phyloP scores from a whole-genome alignment of 2,113 vertebrate species.

The Gambusia holbrooki region DNA sequence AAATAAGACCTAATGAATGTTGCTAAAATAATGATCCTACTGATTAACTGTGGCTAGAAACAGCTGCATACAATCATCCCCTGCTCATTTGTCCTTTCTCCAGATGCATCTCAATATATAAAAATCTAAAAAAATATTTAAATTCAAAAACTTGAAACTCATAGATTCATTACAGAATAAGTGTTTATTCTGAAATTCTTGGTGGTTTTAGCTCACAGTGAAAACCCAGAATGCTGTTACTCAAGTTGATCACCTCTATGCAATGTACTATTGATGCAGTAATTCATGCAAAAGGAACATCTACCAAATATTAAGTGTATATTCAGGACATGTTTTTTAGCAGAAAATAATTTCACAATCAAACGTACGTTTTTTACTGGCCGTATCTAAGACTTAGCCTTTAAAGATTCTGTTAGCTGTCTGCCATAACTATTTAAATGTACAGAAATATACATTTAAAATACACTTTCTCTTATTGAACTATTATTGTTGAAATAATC shows the following conservation, averaged over 20 bases:
- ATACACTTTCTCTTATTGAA: no score
- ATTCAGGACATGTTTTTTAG: neutral
- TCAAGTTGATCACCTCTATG: neutral
- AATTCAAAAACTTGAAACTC: neutral
- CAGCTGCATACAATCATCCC: neutral
- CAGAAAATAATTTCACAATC: neutral
- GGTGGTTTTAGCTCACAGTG: neutral
- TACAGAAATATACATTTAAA: no score
- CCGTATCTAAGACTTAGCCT: neutral
- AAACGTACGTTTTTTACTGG: neutral
- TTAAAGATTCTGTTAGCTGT: neutral
- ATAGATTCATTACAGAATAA: neutral
- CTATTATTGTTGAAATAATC: no score
- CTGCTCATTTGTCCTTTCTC: conserved; percentile 29
- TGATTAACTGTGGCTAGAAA: conserved; percentile 26
- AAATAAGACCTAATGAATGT: conserved; percentile 38
- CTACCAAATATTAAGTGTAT: neutral
- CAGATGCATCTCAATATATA: conserved; percentile 2
- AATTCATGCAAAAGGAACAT: neutral
- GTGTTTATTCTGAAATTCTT: neutral
- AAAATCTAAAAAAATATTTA: no score
- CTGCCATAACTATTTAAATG: no score
- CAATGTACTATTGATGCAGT: neutral
- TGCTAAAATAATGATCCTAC: conserved; percentile 22
- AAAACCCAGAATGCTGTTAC: neutral